These are phyloP conservation scores for Phycodurus eques DNA, from an alignment of 2,113 vertebrate genomes.

Conservation along the genomic window DNA sequence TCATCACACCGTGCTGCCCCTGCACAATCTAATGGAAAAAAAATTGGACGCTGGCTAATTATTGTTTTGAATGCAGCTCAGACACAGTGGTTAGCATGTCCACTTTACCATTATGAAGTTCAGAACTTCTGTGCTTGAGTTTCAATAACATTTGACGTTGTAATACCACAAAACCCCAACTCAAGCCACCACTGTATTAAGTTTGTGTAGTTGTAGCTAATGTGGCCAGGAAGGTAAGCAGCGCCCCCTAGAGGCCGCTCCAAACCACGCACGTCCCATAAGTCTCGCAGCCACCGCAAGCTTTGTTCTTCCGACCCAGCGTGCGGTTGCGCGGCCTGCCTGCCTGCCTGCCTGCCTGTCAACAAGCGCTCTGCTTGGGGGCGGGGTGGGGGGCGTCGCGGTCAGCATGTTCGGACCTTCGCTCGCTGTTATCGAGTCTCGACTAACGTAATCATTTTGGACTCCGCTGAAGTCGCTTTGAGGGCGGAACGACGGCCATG, in stretches of 20 bases:
- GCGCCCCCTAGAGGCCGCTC: background rate
- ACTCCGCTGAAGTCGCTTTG: background rate
- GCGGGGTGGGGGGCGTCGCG: background rate
- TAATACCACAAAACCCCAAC: too few species aligned
- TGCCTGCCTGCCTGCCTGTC: background rate
- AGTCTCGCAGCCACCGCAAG: background rate
- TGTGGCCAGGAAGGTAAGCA: background rate
- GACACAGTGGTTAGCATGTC: too few species aligned
- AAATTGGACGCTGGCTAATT: too few species aligned
- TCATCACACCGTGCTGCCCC: too few species aligned
- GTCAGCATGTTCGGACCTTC: background rate
- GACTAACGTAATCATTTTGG: background rate
- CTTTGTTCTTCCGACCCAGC: background rate
- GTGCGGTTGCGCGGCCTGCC: conserved; percentile 2
- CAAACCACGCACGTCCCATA: background rate
- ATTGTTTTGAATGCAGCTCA: too few species aligned
- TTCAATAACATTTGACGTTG: too few species aligned
- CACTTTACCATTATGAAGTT: too few species aligned
- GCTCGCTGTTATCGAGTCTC: background rate
- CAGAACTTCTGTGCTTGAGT: too few species aligned
- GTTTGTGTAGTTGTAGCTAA: background rate
- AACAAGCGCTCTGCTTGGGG: background rate
- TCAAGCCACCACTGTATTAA: too few species aligned
- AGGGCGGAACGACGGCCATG: conserved; percentile 1
- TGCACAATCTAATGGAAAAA: too few species aligned